Evolutionary conservation across 2,797 vertebrate species (phyloP).

Genomic region (Sphenodon punctatus): DNA sequence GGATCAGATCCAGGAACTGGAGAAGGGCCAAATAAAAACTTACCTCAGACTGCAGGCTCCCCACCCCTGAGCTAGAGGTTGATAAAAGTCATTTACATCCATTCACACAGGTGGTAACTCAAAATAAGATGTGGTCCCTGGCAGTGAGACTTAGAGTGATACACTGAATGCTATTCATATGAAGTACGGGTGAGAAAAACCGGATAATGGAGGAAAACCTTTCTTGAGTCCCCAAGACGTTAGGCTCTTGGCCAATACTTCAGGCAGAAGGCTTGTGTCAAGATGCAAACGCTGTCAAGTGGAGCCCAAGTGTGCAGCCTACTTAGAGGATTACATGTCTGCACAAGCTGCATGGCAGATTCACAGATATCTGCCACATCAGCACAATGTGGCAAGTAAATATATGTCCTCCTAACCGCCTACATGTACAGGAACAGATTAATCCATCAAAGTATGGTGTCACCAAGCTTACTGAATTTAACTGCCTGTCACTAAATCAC

Average conservation of each 20-base stretch:
- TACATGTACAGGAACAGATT: not conserved
- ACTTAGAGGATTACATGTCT: constrained; percentile 8
- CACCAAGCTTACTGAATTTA: not conserved
- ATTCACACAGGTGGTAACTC: no score
- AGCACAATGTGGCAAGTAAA: not conserved
- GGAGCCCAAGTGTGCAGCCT: constrained; percentile 16
- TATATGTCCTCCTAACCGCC: not conserved
- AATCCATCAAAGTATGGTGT: not conserved
- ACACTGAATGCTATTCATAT: not conserved
- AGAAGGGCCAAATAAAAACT: no score
- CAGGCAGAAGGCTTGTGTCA: constrained; percentile 16
- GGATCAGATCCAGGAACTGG: no score
- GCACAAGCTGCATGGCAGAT: not conserved
- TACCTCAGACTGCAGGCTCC: no score
- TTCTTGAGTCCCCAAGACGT: not conserved
- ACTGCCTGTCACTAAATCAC: not conserved
- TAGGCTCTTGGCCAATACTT: constrained; percentile 16
- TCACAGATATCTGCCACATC: not conserved
- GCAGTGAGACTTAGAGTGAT: not conserved
- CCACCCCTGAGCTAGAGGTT: no score
- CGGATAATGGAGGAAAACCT: not conserved
- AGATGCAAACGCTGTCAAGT: constrained; percentile 2
- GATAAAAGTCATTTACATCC: no score
- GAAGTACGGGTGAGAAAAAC: not conserved
- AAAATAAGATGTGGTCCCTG: no score